Evolutionary conservation across 2,888 invertebrate species (phyloP).

Genomic region (Drosophila ustulata): DNA sequence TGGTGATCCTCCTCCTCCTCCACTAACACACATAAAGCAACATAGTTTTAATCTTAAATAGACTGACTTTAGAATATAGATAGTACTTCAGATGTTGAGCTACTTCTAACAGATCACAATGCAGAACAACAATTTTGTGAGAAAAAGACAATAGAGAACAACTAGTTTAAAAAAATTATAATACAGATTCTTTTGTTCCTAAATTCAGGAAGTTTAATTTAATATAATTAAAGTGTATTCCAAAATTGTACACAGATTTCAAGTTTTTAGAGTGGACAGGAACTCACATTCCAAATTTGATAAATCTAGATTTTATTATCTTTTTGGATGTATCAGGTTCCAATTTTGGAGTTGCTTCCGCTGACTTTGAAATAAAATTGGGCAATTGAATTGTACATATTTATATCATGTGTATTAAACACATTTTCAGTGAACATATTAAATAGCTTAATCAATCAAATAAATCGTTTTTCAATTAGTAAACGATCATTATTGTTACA

Average conservation of each 20-base stretch:
- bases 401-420: not conserved
- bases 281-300: not conserved
- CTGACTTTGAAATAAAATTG: not conserved
- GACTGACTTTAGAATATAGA: not conserved
- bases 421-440: not conserved
- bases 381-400: not conserved
- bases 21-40: not conserved
- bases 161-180: not conserved
- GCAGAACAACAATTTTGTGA: not conserved
- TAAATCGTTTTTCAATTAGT: not conserved
- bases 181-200: not conserved
- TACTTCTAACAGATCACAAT: not conserved
- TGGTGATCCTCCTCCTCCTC: not conserved
- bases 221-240: too few species aligned
- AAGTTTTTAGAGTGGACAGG: not conserved
- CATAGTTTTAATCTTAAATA: not conserved
- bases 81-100: not conserved
- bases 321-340: not conserved
- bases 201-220: not conserved
- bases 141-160: not conserved
- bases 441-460: not conserved
- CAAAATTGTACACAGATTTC: too few species aligned
- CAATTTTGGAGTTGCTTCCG: slow-evolving; percentile 19
- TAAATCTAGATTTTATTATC: not conserved
- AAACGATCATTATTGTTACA: slow-evolving; percentile 1